Evolutionary conservation across 2,113 vertebrate species (phyloP).

Genomic region (Toxotes chatareus): DNA sequence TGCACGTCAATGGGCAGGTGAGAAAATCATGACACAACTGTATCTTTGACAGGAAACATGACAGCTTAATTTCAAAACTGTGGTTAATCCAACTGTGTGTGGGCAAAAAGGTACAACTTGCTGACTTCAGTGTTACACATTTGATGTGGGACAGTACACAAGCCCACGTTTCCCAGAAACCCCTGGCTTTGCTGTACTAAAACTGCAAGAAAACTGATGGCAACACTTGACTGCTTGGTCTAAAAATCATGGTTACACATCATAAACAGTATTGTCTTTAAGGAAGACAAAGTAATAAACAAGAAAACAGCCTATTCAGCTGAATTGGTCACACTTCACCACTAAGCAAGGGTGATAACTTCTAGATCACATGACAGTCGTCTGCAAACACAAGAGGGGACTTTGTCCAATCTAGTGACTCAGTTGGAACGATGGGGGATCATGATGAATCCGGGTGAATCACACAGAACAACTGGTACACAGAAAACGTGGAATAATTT

Average conservation of each 20-base stretch:
- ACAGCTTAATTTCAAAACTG: constrained; percentile 32
- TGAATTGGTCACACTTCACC: constrained; percentile 27
- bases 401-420: constrained; percentile 74
- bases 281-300: not conserved
- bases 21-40: constrained; percentile 20
- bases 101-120: constrained; percentile 28
- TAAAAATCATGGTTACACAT: not conserved
- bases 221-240: not conserved
- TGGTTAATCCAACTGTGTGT: constrained; percentile 23
- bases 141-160: constrained; percentile 14
- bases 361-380: constrained; percentile 47
- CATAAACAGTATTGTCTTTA: not conserved
- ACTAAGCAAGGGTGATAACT: constrained; percentile 30
- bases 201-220: not conserved
- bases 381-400: constrained; percentile 76
- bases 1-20: constrained; percentile 23
- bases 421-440: constrained; percentile 17
- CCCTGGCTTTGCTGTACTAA: not conserved
- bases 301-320: not conserved
- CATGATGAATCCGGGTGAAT: constrained; percentile 32
- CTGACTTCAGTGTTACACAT: constrained; percentile 4
- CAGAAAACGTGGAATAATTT: constrained; percentile 50
- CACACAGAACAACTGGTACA: constrained; percentile 45
- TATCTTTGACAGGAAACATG: constrained; percentile 7
- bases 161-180: constrained; percentile 54